Conservation (phyloP, 2,888 invertebrate genomes). For the Perizoma flavofasciatum region DNA sequence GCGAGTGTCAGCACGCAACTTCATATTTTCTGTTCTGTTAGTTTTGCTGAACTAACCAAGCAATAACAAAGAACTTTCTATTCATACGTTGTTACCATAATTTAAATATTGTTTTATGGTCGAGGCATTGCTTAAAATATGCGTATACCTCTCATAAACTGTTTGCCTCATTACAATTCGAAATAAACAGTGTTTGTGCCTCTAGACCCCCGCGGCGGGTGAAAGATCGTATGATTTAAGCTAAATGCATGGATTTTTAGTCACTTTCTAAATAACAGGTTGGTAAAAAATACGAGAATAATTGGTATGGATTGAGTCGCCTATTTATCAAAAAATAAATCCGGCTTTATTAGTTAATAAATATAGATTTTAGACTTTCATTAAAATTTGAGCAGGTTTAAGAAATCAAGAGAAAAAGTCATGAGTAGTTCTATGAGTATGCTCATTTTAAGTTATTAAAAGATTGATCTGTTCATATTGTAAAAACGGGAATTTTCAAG, state of each 20-base stretch:
- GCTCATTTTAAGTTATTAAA: no score
- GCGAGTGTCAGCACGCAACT: no score
- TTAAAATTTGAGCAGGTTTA: no score
- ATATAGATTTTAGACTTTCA: no score
- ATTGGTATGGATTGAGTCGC: not conserved
- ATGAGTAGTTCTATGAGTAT: no score
- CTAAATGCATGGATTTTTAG: slow-evolving; percentile 13
- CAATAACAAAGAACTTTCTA: no score
- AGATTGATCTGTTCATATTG: no score
- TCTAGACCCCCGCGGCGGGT: slow-evolving; percentile 10
- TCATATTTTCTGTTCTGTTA: no score
- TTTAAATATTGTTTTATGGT: not conserved
- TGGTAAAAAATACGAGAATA: not conserved
- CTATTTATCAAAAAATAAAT: not conserved
- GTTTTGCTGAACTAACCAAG: no score
- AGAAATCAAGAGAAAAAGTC: no score
- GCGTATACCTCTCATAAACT: slow-evolving; percentile 15
- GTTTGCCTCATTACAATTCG: slow-evolving; percentile 18
- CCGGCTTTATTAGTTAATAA: not conserved
- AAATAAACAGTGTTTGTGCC: slow-evolving; percentile 16
- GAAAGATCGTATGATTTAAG: slow-evolving; percentile 20
- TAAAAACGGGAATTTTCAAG: no score
- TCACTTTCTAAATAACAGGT: slow-evolving; percentile 8
- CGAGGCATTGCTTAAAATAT: slow-evolving; percentile 3
- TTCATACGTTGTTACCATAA: no score